Evolutionary conservation across 2,797 vertebrate species (phyloP), one percentile per base, ranked within the genome.

Genomic region (Crocidura indochinensis): DNA sequence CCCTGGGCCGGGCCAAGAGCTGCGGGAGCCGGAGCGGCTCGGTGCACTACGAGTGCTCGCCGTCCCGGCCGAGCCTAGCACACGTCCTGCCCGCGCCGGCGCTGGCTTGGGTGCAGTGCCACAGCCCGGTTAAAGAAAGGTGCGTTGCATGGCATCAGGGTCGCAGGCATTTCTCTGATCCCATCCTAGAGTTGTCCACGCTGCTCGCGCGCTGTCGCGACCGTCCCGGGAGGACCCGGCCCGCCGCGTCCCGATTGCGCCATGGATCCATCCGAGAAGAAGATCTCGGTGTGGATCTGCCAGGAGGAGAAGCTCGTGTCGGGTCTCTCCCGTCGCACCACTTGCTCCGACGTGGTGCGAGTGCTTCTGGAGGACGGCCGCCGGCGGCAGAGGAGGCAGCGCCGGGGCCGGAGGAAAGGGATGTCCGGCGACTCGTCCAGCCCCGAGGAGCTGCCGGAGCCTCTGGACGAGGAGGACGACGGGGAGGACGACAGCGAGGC

Each of bases 261-360:
- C 91, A 99, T 99, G 99, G 99, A 99, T 95, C 96, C 97, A 76
- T 98, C 98, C 84, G 98, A 99, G 92, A 97, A 98, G 49, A 99
- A 99, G 97, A 97, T 99, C 93, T 99, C 99, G 0, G 99, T 99
- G 91, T 99, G 99, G 99, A 98, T 99, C 46, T 99, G 99, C 97
- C 98, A 99, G 96, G 99, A 99, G 96, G 99, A 99, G 98, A 99
- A 99, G 97, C 97, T 99, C 65, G 98, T 99, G 67, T 99, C 99
- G 1, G 99, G 99, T 9, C 98, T 99, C 26, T 99, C 98, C 19
- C 98, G 98, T 83, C 98, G 99, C 31, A 99, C 99, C 93, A 99
- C 98, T 95, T 99, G 99, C 96, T 98, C 99, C 46, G 99, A 99
- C 91, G 98, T 99, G 90, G 98, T 99, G 88, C 97, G 97, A 67